Base-by-base conservation (phyloP, 2,888 invertebrate species). In the Zygothrica quintamaculata region DNA sequence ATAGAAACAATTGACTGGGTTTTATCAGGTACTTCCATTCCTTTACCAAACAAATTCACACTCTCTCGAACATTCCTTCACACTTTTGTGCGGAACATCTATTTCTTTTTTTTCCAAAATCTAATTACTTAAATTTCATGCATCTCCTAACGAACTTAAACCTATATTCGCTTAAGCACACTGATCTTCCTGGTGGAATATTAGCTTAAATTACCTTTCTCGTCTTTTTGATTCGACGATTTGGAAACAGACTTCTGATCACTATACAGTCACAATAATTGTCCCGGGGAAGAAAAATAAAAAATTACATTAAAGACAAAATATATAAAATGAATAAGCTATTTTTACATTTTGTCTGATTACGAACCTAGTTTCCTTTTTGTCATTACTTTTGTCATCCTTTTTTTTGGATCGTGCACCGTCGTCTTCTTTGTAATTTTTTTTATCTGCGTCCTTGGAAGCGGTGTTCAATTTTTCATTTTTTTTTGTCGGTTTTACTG, bases 331-430 rank as follows among this genome's bases (percentile, higher is more conserved):
- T 22, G 3, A 16, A n/a, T 3, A 4, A 8, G 13, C 1, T 1
- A n/a, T n/a, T n/a, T n/a, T n/a, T n/a, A n/a, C n/a, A n/a, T n/a
- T n/a, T n/a, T n/a, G n/a, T n/a, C n/a, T 9, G 0, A 4, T 0
- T 91, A 92, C 85, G 60, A 91, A 92, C 92, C 92, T 92, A 90
- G 92, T 91, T 79, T 93, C 89, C 90, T 93, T 94, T 90, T 89
- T 90, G 42, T 90, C 92, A 65, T 92, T 91, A 52, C 88, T 68
- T 70, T 88, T 93, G 87, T 80, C 92, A 89, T 92, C 92, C 91
- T 68, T 89, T 59, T 84, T 87, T 62, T 87, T 84, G 18, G n/a
- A n/a, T n/a, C n/a, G n/a, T n/a, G n/a, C n/a, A n/a, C 43, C 42
- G 5, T 86, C 77, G 7, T 88, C 89, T 7, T 88, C 88, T 55